Base-by-base conservation (phyloP, 2,888 invertebrate species). In the Philopedon plagiatum region DNA sequence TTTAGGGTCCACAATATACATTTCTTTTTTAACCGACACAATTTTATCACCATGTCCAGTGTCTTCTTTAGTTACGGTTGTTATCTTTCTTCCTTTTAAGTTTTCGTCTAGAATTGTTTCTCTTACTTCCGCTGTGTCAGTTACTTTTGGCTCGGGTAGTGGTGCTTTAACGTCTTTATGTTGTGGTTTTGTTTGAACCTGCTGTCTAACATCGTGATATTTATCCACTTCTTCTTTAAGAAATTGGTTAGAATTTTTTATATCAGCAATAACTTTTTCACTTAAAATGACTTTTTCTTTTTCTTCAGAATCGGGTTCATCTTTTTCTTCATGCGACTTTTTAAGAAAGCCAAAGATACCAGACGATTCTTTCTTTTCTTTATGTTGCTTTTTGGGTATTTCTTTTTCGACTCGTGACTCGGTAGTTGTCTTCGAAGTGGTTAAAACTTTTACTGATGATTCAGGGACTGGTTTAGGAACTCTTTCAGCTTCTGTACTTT, bases 1-100 rank as follows among this genome's bases (percentile, higher is more conserved):
- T 13, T 66, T 72, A 4, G 75, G 75, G 54, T 75, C 71, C 1
- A 77, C 61, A 5, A 77, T 56, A 46, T 73, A 71, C 41, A 71
- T 73, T 71, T 79, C 78, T 19, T 75, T 76, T 51, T 72, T 77
- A 13, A 78, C 75, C 56, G 75, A 77, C 3, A 75, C 68, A 1
- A 73, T 63, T 73, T 76, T 76, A 46, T 79, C 74, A 19, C 77
- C 76, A 29, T 68, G 68, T 13, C 77, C 75, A 13, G 72, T 70
- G 5, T 23, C n/a, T 63, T 78, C 76, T 64, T 71, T 70, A 1
- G 74, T 76, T 18, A 76, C 62, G 5, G 75, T 76, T 2, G 71
- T 74, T 9, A 75, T 75, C 61, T 67, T 73, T 19, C 58, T 49
- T 11, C 69, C 71, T 62, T 72, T 65, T 11, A 76, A 62, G 18